Conservation (phyloP, 1,140 invertebrate genomes). For the Tetramorium simillimum region DNA sequence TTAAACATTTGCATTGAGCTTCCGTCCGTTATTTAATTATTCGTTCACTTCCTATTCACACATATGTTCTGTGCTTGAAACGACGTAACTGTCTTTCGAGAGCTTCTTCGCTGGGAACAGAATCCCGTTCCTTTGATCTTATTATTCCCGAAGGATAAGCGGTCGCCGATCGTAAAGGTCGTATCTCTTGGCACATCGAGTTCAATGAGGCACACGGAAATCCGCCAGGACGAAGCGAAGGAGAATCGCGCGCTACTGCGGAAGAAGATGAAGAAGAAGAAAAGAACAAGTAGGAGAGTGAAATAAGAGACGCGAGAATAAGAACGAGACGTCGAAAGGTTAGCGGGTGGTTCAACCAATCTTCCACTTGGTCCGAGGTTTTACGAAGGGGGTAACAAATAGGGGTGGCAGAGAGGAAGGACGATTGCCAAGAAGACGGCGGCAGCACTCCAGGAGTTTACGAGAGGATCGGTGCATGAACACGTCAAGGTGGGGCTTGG, state of each 20-base stretch:
- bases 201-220: constrained; percentile 43
- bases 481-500: constrained; percentile 73
- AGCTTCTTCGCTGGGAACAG: constrained; percentile 25
- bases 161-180: constrained; percentile 58
- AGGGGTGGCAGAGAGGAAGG: constrained; percentile 9
- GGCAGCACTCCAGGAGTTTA: constrained; percentile 71
- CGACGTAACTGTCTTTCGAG: not conserved
- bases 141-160: constrained; percentile 62
- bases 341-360: constrained; percentile 41
- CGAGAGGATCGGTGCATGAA: constrained; percentile 76
- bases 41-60: not conserved
- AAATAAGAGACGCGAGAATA: constrained; percentile 48
- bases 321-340: constrained; percentile 40
- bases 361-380: constrained; percentile 50
- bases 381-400: constrained; percentile 26
- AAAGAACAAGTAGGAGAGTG: constrained; percentile 44
- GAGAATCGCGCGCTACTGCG: constrained; percentile 1
- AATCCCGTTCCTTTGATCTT: constrained; percentile 51
- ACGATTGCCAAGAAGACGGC: constrained; percentile 32
- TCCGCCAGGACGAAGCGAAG: not conserved
- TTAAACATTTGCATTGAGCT: not conserved
- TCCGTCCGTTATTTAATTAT: not conserved
- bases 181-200: constrained; percentile 67
- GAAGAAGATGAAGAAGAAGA: constrained; percentile 39
- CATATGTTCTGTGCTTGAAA: not conserved